Conservation (phyloP, 2,888 invertebrate species). For the Tenthredo distinguenda region DNA sequence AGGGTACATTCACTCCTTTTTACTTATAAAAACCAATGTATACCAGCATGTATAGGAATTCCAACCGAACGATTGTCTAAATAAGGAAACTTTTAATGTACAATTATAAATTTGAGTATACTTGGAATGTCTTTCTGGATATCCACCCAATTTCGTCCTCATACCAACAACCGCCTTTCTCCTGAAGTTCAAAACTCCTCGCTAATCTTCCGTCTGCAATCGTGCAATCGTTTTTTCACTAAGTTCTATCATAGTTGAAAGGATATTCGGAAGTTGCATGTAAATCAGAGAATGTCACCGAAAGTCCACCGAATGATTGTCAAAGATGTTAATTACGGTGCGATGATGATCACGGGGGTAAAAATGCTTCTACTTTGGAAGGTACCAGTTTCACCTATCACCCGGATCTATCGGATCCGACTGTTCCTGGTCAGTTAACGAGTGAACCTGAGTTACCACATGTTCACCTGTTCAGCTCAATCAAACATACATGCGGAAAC, state of each 20-base stretch:
- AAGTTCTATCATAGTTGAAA: no score
- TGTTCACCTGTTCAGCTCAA: slow-evolving; percentile 5
- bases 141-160: no score
- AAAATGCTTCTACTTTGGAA: background rate
- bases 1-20: background rate
- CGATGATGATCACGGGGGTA: background rate
- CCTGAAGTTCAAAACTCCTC: no score
- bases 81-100: no score
- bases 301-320: background rate
- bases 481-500: slow-evolving; percentile 18
- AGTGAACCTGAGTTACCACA: background rate
- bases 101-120: no score
- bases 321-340: background rate
- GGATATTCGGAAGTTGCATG: background rate
- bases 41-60: background rate
- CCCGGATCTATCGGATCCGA: background rate
- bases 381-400: background rate
- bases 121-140: no score
- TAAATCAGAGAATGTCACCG: background rate
- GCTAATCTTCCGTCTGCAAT: no score
- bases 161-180: no score
- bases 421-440: background rate
- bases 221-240: no score
- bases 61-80: no score
- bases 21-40: background rate